Conservation (phyloP, 2,113 vertebrate species). For the Microtus oregoni region DNA sequence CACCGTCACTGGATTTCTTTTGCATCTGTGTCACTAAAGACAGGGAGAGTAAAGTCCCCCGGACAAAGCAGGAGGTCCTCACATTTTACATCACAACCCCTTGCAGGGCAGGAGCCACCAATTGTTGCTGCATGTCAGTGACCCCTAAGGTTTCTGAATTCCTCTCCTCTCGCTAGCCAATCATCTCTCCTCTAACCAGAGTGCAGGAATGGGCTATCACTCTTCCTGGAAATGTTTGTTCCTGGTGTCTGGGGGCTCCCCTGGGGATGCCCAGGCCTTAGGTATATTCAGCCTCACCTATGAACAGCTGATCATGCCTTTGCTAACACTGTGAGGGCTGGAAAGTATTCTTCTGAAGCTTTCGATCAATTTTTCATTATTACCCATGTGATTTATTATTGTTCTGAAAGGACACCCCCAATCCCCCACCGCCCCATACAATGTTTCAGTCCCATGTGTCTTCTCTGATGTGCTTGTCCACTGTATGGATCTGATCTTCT, state of each 20-base stretch:
- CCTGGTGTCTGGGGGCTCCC: not conserved
- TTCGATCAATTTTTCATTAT: not conserved
- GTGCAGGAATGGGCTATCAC: not conserved
- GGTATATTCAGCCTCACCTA: not conserved
- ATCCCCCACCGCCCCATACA: no score
- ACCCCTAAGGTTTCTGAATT: not conserved
- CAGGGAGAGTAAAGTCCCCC: not conserved
- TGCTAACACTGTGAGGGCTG: not conserved
- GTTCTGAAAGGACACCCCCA: not conserved
- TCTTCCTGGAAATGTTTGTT: not conserved
- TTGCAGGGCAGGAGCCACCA: not conserved
- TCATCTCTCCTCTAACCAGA: no score
- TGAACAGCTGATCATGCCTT: accelerated
- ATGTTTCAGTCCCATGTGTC: not conserved
- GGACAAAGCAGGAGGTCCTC: not conserved
- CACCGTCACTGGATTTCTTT: not conserved
- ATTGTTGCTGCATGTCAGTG: not conserved
- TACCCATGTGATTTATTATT: not conserved
- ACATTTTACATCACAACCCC: not conserved
- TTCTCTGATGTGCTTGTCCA: not conserved
- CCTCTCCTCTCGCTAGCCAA: not conserved
- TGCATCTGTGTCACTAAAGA: not conserved
- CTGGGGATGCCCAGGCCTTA: not conserved
- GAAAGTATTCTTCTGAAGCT: not conserved
- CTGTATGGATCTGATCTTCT: not conserved